Base-by-base conservation (phyloP, 2,888 invertebrate genomes). In the Neoscelio sp. region DNA sequence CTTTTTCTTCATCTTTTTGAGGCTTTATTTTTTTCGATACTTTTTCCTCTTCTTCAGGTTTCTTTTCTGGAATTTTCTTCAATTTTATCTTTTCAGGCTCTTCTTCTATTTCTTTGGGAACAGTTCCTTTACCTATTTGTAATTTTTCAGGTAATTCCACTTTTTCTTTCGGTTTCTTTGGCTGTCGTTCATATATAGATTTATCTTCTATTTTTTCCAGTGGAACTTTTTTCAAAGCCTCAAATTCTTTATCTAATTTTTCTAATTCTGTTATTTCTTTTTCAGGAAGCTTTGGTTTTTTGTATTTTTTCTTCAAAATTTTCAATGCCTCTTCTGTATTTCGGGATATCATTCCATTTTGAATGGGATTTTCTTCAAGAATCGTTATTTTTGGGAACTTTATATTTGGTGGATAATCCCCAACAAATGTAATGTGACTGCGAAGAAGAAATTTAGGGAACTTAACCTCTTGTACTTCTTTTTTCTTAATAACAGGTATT, bases 271-370 rank as follows among this genome's bases (percentile, higher is more conserved):
- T 90, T 84, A 92, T 91, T 82, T 92, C 92, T 62, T 92, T 89
- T 44, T 94, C 93, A 0, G 92, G 91, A 35, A 93, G 88, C 82
- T 92, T 92, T 1, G 92, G 91, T 84, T 92, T 92, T 83, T 92
- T 93, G 0, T 91, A 91, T 78, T 92, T 92, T 68, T 92, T 93
- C 88, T 93, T 95, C 46, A 94, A 90, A 7, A 94, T 88, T 87
- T 94, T 92, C 75, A 93, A 91, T 4, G 95, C 95, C 88, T 95
- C 95, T 89, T 94, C 93, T 5, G 94, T 91, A 87, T 94, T 95
- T 85, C 95, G 92, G 0, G 95, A 95, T 33, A 96, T 88, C 80
- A 94, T 93, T 18, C 95, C 95, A 84, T 92, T 93, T 80, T 93
- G 93, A 12, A 93, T 82, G 58, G 93, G 92, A 60, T 93, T 93